phyloP scores from a whole-genome alignment of 2,797 vertebrate species.

The Alauda arvensis region DNA sequence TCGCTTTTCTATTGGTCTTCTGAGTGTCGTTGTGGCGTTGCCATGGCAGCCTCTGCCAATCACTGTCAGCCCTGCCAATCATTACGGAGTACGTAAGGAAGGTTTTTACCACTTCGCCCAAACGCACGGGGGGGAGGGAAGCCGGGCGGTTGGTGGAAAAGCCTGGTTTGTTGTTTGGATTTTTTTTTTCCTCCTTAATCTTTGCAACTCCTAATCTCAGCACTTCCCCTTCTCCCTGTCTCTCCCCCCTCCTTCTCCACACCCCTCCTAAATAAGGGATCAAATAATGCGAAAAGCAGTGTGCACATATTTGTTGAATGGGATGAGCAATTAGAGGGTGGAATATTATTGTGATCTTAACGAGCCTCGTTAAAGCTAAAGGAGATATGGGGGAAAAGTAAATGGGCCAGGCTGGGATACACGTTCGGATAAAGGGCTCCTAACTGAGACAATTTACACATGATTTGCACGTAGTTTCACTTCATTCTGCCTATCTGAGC shows the following conservation, averaged over 20 bases:
- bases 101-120: conserved; percentile 93
- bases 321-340: conserved; percentile 93
- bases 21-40: conserved; percentile 96
- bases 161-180: conserved; percentile 23
- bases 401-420: conserved; percentile 76
- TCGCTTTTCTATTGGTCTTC: conserved; percentile 99
- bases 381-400: conserved; percentile 83
- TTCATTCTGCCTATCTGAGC: conserved; percentile 77
- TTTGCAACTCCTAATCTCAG: conserved; percentile 73
- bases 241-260: conserved; percentile 62
- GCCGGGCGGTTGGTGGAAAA: conserved; percentile 46
- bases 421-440: conserved; percentile 76
- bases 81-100: conserved; percentile 96
- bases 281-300: conserved; percentile 84
- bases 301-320: conserved; percentile 88
- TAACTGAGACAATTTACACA: conserved; percentile 79
- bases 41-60: conserved; percentile 98
- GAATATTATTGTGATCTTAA: conserved; percentile 91
- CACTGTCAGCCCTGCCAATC: conserved; percentile 99
- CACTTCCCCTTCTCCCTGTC: conserved; percentile 55
- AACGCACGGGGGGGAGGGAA: conserved; percentile 74
- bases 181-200: conserved; percentile 51
- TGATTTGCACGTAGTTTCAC: conserved; percentile 77
- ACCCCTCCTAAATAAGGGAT: conserved; percentile 75
- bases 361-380: conserved; percentile 86